Base-by-base conservation (phyloP, 1,140 invertebrate species). In the Cyrtorhinus lividipennis region DNA sequence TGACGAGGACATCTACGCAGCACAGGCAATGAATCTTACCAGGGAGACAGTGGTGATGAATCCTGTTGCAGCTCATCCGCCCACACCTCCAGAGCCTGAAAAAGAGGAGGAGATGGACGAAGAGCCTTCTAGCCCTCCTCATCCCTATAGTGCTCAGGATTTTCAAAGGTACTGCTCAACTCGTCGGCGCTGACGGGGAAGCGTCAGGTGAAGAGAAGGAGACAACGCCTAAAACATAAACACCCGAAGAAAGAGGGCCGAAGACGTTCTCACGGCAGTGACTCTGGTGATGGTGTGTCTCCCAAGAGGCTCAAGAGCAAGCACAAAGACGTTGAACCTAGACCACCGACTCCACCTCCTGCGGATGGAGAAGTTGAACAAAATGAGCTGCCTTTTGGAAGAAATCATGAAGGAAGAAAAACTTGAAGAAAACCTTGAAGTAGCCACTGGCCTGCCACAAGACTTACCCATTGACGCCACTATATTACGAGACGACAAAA, bases 91-190 rank as follows among this genome's bases (percentile, higher is more conserved):
- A 24, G 18, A 13, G 10, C 12, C n/a, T 13, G 20, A n/a, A n/a
- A n/a, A n/a, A n/a, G n/a, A n/a, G n/a, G n/a, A n/a, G n/a, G n/a
- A n/a, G n/a, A n/a, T 44, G n/a, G 53, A 27, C 24, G 68, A 70
- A 38, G 66, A 68, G 57, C 56, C 66, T 64, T 61, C 38, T 72
- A 72, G 61, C 63, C 77, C 78, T 65, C 70, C 73, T 8, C 81
- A 82, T 71, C 80, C 81, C 82, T 24, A 84, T 84, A 61, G 81
- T 83, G 30, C 71, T 84, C 64, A 72, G 82, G 72, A 84, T 84
- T 74, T 82, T 81, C 65, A 80, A 81, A 66, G 81, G 81, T 5
- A 83, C 82, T 59, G 79, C 67, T 68, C 74, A 59, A 67, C 70
- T 61, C 64, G 58, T 62, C 65, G 24, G 26, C 8, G 62, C 20